Evolutionary conservation across 2,888 invertebrate genomes (phyloP).

Genomic region (Hydraecia micacea): DNA sequence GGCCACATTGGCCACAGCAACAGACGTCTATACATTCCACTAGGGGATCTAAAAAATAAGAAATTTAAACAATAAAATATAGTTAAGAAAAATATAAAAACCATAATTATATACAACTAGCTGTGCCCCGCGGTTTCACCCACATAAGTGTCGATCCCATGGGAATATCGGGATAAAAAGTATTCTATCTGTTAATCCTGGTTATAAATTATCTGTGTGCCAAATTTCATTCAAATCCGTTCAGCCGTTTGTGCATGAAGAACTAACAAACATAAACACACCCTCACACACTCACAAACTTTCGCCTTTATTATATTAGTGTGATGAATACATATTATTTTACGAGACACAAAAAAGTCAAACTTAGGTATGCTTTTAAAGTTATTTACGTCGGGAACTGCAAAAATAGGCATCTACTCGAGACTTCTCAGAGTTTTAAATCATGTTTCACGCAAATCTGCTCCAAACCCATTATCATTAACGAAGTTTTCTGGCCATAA

Average conservation of each 20-base stretch:
- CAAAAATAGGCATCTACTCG: neutral
- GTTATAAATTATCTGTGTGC: too few species aligned
- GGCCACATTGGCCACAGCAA: too few species aligned
- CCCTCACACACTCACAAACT: too few species aligned
- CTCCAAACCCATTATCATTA: conserved; percentile 19
- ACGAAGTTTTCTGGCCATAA: conserved; percentile 27
- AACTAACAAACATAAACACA: too few species aligned
- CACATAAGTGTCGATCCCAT: too few species aligned
- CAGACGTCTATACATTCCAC: neutral
- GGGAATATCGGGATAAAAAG: too few species aligned
- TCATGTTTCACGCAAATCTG: conserved; percentile 21
- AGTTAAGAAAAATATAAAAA: neutral
- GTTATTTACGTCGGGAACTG: neutral
- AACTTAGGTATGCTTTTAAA: neutral
- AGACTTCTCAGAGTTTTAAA: conserved; percentile 8
- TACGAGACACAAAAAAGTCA: neutral
- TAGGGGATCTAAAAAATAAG: neutral
- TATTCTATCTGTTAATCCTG: too few species aligned
- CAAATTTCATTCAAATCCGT: too few species aligned
- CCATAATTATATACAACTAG: neutral
- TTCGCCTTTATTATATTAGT: too few species aligned
- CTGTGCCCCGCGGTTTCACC: too few species aligned
- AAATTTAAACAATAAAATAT: neutral
- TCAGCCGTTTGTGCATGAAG: too few species aligned
- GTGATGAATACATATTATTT: neutral